Conservation (phyloP, 2,797 vertebrate species). For the Sternotherus odoratus region DNA sequence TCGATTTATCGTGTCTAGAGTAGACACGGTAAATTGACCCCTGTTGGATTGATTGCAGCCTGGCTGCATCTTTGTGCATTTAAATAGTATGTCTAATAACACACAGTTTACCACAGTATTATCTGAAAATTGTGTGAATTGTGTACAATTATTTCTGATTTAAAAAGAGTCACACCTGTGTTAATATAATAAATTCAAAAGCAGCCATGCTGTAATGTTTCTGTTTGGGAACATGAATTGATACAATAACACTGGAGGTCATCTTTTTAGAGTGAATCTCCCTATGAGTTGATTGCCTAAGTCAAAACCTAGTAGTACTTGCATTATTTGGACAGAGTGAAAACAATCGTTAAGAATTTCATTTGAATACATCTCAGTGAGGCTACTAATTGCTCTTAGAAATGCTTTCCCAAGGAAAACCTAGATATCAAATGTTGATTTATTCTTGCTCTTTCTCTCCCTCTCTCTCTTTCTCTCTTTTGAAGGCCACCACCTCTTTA, state of each 20-base stretch:
- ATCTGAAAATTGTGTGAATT: fast-evolving
- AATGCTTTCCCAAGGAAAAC: background rate
- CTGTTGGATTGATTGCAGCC: too few species aligned
- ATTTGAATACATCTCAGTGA: background rate
- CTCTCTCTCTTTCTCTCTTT: fast-evolving
- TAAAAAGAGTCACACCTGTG: too few species aligned
- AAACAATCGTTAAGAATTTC: background rate
- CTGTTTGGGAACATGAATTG: background rate
- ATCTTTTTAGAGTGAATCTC: background rate
- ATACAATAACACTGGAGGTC: background rate
- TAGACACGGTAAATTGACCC: too few species aligned
- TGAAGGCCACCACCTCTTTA: background rate
- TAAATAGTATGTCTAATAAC: background rate
- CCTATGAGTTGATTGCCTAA: background rate
- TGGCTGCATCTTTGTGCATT: background rate
- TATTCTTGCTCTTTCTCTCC: background rate
- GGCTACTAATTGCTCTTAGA: background rate
- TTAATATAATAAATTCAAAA: background rate
- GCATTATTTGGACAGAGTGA: fast-evolving
- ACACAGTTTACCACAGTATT: background rate
- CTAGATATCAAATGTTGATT: background rate
- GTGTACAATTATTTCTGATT: background rate
- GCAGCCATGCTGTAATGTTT: background rate
- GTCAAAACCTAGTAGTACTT: background rate
- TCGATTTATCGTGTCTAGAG: too few species aligned